A percentile compares a stretch with the other conserved stretches of the same genome.
Evolutionary conservation across 1,140 invertebrate species (phyloP).

Genomic region (Aphidius gifuensis): DNA sequence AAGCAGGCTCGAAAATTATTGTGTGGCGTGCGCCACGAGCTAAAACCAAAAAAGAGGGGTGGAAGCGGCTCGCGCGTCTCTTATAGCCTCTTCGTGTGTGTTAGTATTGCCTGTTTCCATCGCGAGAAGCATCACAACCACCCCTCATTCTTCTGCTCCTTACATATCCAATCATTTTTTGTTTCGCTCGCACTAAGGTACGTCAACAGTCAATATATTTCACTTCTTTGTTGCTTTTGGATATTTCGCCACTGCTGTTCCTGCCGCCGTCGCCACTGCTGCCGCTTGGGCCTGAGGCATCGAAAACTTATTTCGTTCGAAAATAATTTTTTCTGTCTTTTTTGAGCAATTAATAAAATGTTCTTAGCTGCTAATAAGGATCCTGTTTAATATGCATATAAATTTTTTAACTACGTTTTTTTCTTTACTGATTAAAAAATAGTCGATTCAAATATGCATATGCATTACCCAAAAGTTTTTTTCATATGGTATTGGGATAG

Average conservation of each 20-base stretch:
- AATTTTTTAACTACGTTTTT: too few species aligned
- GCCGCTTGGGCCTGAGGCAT: slow-evolving; percentile 2
- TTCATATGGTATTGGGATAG: too few species aligned
- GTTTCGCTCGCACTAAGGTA: slow-evolving; percentile 9
- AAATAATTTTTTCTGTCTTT: slow-evolving; percentile 6
- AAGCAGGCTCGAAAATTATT: slow-evolving; percentile 33
- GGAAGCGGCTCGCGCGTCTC: slow-evolving; percentile 50
- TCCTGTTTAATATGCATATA: too few species aligned
- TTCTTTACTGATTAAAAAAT: too few species aligned
- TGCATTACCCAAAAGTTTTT: too few species aligned
- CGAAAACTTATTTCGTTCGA: slow-evolving; percentile 6
- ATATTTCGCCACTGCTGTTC: too few species aligned
- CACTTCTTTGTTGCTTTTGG: neutral
- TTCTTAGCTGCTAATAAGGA: too few species aligned
- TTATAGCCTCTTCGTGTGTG: slow-evolving; percentile 32
- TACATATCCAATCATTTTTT: slow-evolving; percentile 17
- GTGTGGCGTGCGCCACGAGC: slow-evolving; percentile 49
- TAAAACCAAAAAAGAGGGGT: slow-evolving; percentile 31
- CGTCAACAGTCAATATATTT: neutral
- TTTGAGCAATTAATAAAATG: slow-evolving; percentile 24
- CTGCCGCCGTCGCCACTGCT: neutral
- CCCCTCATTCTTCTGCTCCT: slow-evolving; percentile 21
- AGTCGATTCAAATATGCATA: too few species aligned
- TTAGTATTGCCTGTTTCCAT: slow-evolving; percentile 15
- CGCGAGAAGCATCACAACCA: slow-evolving; percentile 25